A percentile compares a stretch with the other conserved stretches of the same genome.
These are phyloP conservation scores for Coreius guichenoti DNA, from an alignment of 2,797 vertebrate genomes.

Conservation along the genomic window DNA sequence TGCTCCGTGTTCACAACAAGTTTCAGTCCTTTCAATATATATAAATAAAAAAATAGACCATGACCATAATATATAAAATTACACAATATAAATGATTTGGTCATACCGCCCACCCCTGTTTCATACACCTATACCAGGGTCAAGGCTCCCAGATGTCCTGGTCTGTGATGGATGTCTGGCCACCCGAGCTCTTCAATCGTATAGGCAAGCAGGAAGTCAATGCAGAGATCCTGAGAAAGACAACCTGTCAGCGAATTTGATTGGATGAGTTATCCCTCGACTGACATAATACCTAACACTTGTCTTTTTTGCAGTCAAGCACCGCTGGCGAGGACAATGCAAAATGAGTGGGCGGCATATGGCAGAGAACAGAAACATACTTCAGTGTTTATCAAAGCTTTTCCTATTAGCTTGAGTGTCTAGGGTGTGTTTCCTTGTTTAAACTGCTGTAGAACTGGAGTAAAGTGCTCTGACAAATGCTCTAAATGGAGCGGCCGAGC, in stretches of 20 bases:
- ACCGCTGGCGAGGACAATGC: conserved; percentile 4
- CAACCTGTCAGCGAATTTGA: neutral
- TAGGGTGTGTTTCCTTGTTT: conserved; percentile 17
- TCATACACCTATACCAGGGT: neutral
- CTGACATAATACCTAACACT: neutral
- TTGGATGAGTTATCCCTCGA: neutral
- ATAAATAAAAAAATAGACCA: too few relatives aligned
- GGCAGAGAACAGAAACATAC: conserved; percentile 13
- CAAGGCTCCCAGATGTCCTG: neutral
- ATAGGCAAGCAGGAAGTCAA: neutral
- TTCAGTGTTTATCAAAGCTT: conserved; percentile 32
- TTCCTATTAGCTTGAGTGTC: conserved; percentile 18
- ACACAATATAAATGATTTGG: neutral
- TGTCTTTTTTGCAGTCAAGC: conserved; percentile 8
- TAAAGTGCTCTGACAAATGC: conserved; percentile 23
- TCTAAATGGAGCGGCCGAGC: conserved; percentile 2
- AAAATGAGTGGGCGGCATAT: conserved; percentile 5
- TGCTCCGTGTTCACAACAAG: too few relatives aligned
- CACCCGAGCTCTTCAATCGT: neutral
- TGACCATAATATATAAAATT: neutral
- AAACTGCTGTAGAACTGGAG: conserved; percentile 1
- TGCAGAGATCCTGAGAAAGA: neutral
- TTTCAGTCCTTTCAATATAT: too few relatives aligned
- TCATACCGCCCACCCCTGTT: neutral
- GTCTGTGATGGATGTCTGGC: neutral